These are phyloP conservation scores for Ochotona princeps DNA, from an alignment of 2,113 vertebrate genomes.

Conservation along the genomic window DNA sequence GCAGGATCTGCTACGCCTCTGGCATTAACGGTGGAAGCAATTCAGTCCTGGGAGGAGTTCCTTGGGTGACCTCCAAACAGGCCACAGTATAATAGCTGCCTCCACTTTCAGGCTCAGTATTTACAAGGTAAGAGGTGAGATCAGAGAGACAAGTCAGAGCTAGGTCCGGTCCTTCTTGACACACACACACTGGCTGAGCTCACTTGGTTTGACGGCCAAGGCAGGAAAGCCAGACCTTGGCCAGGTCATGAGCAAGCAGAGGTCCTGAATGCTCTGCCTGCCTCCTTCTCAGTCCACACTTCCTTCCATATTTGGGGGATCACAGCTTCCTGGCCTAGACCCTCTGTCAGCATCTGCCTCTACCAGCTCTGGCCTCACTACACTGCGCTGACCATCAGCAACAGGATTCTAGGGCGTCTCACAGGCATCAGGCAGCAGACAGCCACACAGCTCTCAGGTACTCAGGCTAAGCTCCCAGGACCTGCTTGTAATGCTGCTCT, in stretches of 20 bases:
- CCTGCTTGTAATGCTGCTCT: not conserved
- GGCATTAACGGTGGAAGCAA: constrained; percentile 57
- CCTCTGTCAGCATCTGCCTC: not conserved
- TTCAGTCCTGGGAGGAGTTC: constrained; percentile 60
- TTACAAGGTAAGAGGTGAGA: constrained; percentile 73
- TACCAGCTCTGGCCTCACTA: not conserved
- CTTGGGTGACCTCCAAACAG: constrained; percentile 67
- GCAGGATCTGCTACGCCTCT: not conserved
- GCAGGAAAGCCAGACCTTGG: not conserved
- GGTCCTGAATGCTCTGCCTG: not conserved
- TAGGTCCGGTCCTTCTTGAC: constrained; percentile 55
- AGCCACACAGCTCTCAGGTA: not conserved
- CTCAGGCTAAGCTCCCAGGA: not conserved
- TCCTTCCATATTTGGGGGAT: not conserved
- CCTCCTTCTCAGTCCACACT: not conserved
- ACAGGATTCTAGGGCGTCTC: constrained; percentile 6
- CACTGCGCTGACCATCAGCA: not conserved
- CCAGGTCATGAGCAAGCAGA: not conserved
- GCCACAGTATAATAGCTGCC: constrained; percentile 69
- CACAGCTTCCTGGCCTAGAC: constrained; percentile 5
- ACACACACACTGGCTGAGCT: constrained; percentile 12
- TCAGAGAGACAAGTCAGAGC: constrained; percentile 77
- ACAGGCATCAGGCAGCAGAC: not conserved
- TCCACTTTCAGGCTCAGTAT: constrained; percentile 63
- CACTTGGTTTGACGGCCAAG: constrained; percentile 25